phyloP scores from a whole-genome alignment of 2,113 vertebrate species.

The Xyrauchen texanus region DNA sequence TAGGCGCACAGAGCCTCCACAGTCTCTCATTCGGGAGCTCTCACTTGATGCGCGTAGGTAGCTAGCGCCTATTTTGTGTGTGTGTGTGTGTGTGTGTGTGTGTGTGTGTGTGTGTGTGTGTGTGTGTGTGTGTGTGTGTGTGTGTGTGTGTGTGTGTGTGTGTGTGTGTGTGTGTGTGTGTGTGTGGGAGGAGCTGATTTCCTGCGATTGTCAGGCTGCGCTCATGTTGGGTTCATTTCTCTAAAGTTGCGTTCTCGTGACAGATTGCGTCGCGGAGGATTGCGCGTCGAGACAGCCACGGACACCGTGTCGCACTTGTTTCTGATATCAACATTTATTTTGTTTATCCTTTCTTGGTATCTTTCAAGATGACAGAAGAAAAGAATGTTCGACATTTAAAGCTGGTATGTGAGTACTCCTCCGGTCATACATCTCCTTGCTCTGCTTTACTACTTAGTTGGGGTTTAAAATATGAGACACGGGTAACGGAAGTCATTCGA shows the following conservation, averaged over 20 bases:
- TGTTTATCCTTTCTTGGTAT: slow-evolving; percentile 58
- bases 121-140: slow-evolving; percentile 65
- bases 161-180: slow-evolving; percentile 64
- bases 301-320: background rate
- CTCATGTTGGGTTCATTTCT: slow-evolving; percentile 51
- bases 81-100: slow-evolving; percentile 65
- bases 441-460: slow-evolving; percentile 1
- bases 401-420: slow-evolving; percentile 75
- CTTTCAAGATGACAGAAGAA: slow-evolving; percentile 78
- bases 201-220: slow-evolving; percentile 72
- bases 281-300: slow-evolving; percentile 12
- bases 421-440: slow-evolving; percentile 47
- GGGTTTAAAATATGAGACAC: background rate
- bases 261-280: slow-evolving; percentile 59
- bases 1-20: background rate
- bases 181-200: slow-evolving; percentile 76
- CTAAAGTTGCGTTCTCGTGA: slow-evolving; percentile 69
- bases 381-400: slow-evolving; percentile 68
- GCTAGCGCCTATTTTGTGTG: slow-evolving; percentile 57
- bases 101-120: slow-evolving; percentile 65
- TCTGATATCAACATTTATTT: slow-evolving; percentile 15
- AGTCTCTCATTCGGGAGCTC: background rate
- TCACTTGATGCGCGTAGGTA: slow-evolving; percentile 19
- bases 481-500: background rate
- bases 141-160: slow-evolving; percentile 65